Evolutionary conservation across 2,888 invertebrate species (phyloP).

Genomic region (Ramazzottius varieornatus): DNA sequence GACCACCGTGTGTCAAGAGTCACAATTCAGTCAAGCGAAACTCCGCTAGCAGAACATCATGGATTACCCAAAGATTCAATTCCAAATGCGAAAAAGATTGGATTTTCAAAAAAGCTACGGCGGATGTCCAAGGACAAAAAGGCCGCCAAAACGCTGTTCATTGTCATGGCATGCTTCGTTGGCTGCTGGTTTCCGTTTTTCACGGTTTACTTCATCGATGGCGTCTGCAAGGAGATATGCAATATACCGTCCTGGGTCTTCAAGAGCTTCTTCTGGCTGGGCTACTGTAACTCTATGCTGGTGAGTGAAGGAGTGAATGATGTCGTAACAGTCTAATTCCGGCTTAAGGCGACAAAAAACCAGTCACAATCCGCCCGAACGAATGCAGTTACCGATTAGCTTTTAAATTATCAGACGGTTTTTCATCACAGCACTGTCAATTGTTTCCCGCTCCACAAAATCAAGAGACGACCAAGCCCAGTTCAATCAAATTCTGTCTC

Average conservation of each 20-base stretch:
- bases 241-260: background rate
- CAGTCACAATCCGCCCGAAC: no score
- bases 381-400: no score
- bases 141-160: conserved; percentile 4
- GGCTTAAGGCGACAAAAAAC: no score
- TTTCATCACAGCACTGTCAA: no score
- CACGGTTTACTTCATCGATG: background rate
- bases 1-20: background rate
- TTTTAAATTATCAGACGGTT: no score
- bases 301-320: background rate
- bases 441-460: no score
- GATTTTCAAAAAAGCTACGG: background rate
- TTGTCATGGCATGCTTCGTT: conserved; percentile 1
- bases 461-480: no score
- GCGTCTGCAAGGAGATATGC: background rate
- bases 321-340: no score
- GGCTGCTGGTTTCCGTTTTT: background rate
- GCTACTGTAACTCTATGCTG: conserved; percentile 3
- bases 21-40: background rate
- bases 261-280: background rate
- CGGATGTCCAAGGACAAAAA: background rate
- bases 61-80: background rate
- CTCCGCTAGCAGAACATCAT: background rate
- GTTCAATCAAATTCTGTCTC: no score
- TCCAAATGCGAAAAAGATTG: background rate